Base-by-base conservation (phyloP, 1,140 invertebrate genomes). In the Oryctes rhinoceros region DNA sequence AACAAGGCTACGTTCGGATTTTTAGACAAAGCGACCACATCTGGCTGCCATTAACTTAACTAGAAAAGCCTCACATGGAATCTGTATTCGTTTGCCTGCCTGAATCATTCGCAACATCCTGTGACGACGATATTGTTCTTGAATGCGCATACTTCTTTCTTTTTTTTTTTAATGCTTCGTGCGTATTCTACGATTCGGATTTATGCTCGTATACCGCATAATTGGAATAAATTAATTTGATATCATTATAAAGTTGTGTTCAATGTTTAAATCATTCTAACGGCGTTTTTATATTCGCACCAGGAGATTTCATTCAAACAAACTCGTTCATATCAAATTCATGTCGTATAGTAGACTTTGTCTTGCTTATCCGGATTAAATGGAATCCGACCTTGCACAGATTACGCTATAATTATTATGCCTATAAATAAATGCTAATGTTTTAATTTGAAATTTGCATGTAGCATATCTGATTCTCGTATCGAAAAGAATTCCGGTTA, bases 11-110 rank as follows among this genome's bases (percentile, higher is more conserved):
- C 78, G 79, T 79, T 82, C 75, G 79, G 81, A 78, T 79, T 80
- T 81, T 81, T 81, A 81, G 78, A 82, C 80, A 80, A 82, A 82
- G 80, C 78, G 78, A 47, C 77, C 78, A 82, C 82, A 82, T 82
- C 80, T 82, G 82, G 82, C 62, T 71, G 75, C 82, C 82, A 82
- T 82, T 82, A 80, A 74, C 79, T 80, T 76, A 80, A 80, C 79
- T 80, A 80, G 79, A 76, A 80, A 76, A 74, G 65, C 71, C 71
- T 76, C 75, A 39, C 20, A 39, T 76, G 75, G 75, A 76, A 76
- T 76, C 75, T 76, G 75, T 76, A 47, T 76, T 76, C 37, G 75
- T 71, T 71, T 71, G 65, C 65, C 65, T 71, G 65, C 65, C 75
- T 76, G 75, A 76, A 76, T 76, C 75, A 76, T 76, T 76, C 35